These are phyloP conservation scores for Diarsia brunnea DNA, from an alignment of 2,888 invertebrate species.

Conservation along the genomic window DNA sequence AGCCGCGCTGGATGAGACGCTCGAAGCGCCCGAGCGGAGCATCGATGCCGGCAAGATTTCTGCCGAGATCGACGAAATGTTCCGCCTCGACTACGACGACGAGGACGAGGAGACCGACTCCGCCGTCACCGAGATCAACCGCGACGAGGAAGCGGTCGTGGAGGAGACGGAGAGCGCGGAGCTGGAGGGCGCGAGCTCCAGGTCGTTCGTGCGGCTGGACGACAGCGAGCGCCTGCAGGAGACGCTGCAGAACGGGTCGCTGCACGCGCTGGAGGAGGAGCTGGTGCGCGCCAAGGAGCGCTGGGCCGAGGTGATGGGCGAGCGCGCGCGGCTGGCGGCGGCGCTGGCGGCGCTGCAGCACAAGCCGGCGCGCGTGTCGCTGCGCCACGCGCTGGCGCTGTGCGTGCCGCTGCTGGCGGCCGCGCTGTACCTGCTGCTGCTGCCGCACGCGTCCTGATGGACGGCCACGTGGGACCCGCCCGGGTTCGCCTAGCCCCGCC, in stretches of 20 bases:
- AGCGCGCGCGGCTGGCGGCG: conserved; percentile 90
- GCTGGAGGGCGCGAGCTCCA: conserved; percentile 60
- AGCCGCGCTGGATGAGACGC: conserved; percentile 72
- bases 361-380: conserved; percentile 84
- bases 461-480: conserved; percentile 91
- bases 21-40: conserved; percentile 62
- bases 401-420: conserved; percentile 89
- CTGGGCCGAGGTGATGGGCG: conserved; percentile 92
- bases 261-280: conserved; percentile 93
- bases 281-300: conserved; percentile 93
- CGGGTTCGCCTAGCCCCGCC: conserved; percentile 54
- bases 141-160: conserved; percentile 64
- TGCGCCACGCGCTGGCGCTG: conserved; percentile 89
- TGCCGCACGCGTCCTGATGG: conserved; percentile 91
- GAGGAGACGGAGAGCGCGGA: conserved; percentile 41
- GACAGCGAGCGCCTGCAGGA: conserved; percentile 79
- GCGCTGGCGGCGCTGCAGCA: conserved; percentile 91
- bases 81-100: conserved; percentile 86
- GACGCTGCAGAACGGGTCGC: conserved; percentile 88
- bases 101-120: conserved; percentile 86
- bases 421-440: conserved; percentile 91
- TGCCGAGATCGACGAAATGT: conserved; percentile 88
- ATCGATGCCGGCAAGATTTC: conserved; percentile 83
- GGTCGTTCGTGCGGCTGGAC: conserved; percentile 78
- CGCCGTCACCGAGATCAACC: conserved; percentile 81